These are phyloP conservation scores for Vanessa cardui DNA, from an alignment of 2,888 invertebrate species.

Conservation along the genomic window DNA sequence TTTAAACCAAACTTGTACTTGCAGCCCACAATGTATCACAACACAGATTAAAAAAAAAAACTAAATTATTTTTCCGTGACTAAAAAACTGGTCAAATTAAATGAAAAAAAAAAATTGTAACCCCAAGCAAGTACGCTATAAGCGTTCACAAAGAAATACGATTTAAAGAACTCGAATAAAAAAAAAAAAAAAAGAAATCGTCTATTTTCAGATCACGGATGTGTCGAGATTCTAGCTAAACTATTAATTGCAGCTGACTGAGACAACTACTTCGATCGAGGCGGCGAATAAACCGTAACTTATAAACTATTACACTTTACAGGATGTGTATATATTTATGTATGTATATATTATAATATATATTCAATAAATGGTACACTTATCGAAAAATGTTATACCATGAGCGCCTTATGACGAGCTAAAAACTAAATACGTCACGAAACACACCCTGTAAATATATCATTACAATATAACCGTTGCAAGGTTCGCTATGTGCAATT, in stretches of 20 bases:
- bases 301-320: conserved; percentile 40
- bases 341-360: background rate
- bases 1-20: conserved; percentile 42
- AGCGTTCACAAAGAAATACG: background rate
- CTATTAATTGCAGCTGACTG: conserved; percentile 36
- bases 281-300: conserved; percentile 41
- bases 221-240: conserved; percentile 34
- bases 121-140: conserved; percentile 14
- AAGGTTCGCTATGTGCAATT: conserved; percentile 36
- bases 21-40: conserved; percentile 22
- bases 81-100: conserved; percentile 11
- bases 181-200: conserved; percentile 3
- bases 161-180: background rate
- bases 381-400: conserved; percentile 18
- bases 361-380: conserved; percentile 8
- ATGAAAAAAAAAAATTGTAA: background rate
- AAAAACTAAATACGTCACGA: conserved; percentile 33
- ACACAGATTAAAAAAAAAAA: conserved; percentile 1
- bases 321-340: conserved; percentile 29
- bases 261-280: conserved; percentile 38
- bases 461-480: conserved; percentile 38
- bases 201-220: conserved; percentile 9
- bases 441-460: conserved; percentile 40
- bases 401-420: conserved; percentile 17
- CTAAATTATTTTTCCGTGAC: conserved; percentile 17